Conservation (phyloP, 2,797 vertebrate genomes). For the Lemur catta region DNA sequence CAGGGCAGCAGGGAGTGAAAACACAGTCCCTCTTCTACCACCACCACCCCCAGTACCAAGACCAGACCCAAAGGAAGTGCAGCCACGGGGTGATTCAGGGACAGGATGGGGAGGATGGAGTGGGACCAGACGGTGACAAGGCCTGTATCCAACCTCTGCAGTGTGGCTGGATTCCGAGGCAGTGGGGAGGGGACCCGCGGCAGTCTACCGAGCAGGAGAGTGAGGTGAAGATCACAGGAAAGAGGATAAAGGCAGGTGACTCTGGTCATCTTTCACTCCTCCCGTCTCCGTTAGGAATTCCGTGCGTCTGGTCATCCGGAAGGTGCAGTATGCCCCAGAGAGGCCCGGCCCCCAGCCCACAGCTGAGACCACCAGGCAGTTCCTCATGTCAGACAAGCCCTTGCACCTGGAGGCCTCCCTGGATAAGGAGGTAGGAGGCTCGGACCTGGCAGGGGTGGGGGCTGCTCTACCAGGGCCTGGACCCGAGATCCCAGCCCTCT, state of each 20-base stretch:
- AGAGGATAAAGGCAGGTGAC: not conserved
- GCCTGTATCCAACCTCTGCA: not conserved
- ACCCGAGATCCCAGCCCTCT: not conserved
- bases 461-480: not conserved
- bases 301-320: slow-evolving; percentile 94
- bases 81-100: not conserved
- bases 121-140: not conserved
- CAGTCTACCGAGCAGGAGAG: not conserved
- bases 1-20: not conserved
- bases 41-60: not conserved
- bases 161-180: not conserved
- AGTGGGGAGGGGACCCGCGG: not conserved
- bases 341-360: slow-evolving; percentile 94
- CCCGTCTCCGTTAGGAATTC: slow-evolving; percentile 89
- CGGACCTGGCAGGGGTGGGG: not conserved
- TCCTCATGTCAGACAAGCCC: slow-evolving; percentile 97
- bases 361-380: slow-evolving; percentile 95
- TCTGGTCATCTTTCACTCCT: not conserved
- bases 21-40: not conserved
- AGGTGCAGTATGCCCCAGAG: slow-evolving; percentile 96
- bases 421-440: slow-evolving; percentile 93
- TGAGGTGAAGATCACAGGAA: not conserved
- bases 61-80: not conserved
- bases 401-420: slow-evolving; percentile 95
- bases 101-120: not conserved